Evolutionary conservation across 2,113 vertebrate genomes (phyloP).

Genomic region (Pachycephala philippinensis): DNA sequence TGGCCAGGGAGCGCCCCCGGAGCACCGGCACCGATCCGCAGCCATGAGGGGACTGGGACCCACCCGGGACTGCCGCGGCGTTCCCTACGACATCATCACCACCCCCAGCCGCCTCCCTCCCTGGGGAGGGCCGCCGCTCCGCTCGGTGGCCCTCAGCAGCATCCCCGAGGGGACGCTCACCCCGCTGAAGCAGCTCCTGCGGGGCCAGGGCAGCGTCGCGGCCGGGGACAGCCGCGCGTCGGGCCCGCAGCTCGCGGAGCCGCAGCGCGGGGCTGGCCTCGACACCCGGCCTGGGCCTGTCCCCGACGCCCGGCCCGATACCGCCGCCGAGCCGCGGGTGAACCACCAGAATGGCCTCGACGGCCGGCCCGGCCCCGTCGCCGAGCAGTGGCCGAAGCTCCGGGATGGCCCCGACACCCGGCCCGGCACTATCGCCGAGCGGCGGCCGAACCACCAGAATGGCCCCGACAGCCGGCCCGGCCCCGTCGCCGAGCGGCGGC

Average conservation of each 20-base stretch:
- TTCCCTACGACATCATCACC: neutral
- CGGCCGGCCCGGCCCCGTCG: too few relatives aligned
- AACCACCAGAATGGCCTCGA: too few relatives aligned
- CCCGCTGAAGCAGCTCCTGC: slow-evolving; percentile 45
- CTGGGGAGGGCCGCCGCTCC: neutral
- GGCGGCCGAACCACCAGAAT: too few relatives aligned
- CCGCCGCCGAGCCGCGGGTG: too few relatives aligned
- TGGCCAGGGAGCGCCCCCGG: too few relatives aligned
- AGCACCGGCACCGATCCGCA: too few relatives aligned
- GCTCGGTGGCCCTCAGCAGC: neutral
- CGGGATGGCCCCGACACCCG: too few relatives aligned
- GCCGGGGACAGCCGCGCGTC: neutral
- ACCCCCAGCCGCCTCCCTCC: neutral
- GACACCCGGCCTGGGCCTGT: fast-evolving
- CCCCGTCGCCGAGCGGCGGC: neutral
- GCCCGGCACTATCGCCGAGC: neutral
- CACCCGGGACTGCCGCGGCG: neutral
- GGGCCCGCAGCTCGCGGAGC: fast-evolving
- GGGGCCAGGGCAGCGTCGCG: neutral
- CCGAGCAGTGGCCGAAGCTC: too few relatives aligned
- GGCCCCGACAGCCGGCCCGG: too few relatives aligned
- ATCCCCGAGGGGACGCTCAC: slow-evolving; percentile 3
- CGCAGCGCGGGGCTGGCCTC: neutral
- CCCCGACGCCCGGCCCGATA: too few relatives aligned
- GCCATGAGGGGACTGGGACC: neutral